A percentile compares a stretch with the other conserved stretches of the same genome.
Conservation (phyloP, 2,113 vertebrate genomes). For the Mystacornis crossleyi region DNA sequence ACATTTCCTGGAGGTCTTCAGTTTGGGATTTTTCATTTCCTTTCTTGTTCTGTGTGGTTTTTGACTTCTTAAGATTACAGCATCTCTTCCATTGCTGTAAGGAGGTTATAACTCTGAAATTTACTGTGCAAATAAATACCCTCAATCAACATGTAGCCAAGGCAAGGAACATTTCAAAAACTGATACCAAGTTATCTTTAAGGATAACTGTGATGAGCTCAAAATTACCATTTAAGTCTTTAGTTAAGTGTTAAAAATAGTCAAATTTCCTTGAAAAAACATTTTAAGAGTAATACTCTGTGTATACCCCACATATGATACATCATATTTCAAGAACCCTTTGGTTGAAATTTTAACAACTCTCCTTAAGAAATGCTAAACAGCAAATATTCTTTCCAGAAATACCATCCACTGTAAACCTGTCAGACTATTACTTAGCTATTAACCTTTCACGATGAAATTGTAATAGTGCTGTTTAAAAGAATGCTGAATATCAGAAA, state of each 20-base stretch:
- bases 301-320: constrained; percentile 22
- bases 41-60: background rate
- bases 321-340: constrained; percentile 10
- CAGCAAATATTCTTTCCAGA: constrained; percentile 55
- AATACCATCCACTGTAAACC: constrained; percentile 56
- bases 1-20: background rate
- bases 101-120: background rate
- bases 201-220: background rate
- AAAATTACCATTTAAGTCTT: background rate
- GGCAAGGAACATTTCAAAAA: background rate
- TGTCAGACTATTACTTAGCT: constrained; percentile 57
- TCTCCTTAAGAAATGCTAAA: constrained; percentile 57
- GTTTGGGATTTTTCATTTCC: background rate
- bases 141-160: background rate
- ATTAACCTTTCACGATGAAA: constrained; percentile 58
- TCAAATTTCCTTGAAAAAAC: constrained; percentile 28
- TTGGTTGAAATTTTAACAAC: constrained; percentile 42
- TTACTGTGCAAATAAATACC: background rate
- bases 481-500: constrained; percentile 68
- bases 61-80: background rate
- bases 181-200: background rate
- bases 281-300: background rate
- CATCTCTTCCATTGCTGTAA: background rate
- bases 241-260: constrained; percentile 12
- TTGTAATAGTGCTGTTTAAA: constrained; percentile 49